Evolutionary conservation across 2,113 vertebrate species (phyloP), one percentile per base, ranked within the genome.

Genomic region (Rhinichthys klamathensis): DNA sequence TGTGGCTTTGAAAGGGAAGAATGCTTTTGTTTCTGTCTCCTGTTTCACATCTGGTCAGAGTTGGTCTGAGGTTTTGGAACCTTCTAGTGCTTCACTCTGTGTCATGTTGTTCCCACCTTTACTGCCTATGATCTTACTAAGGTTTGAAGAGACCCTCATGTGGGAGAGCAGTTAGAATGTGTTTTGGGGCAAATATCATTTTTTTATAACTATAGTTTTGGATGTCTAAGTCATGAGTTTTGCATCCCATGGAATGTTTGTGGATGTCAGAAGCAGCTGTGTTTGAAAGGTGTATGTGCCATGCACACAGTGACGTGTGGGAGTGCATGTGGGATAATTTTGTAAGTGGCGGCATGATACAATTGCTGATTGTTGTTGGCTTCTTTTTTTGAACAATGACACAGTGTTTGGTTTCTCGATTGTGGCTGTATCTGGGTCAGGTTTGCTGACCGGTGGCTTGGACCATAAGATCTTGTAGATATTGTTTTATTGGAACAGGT

Each of bases 11-110:
- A 46, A 23, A 63, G 41, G 44, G 83, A 84, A 65, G 88, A 88
- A 88, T 88, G 78, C 73, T 79, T 61, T 88, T 74, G 86, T 85
- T 88, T 63, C 75, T 82, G 51, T 41, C 38, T 87, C 38, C 27
- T 46, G 13, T 23, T 51, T 63, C 32, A 73, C 87, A 72, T 80
- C 61, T 82, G 23, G 72, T 61, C 56, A 49, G 56, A 27, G 25
- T 44, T 38, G 46, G 49, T 35, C 16, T 65, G 38, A 81, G 79
- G 61, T 69, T 23, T 27, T 35, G 44, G 61, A 46, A 32, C 6
- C 3, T 35, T 81, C 16, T 30, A 3, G 16, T 80, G 58, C 9
- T 32, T 65, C 11, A 25, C 35, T 21, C 63, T 3, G 60, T 80
- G 41, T 49, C 78, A 65, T 30, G 38, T 27, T 65, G 38, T 44